These are phyloP conservation scores for Lithosia quadra DNA, from an alignment of 2,888 invertebrate genomes.

Conservation along the genomic window DNA sequence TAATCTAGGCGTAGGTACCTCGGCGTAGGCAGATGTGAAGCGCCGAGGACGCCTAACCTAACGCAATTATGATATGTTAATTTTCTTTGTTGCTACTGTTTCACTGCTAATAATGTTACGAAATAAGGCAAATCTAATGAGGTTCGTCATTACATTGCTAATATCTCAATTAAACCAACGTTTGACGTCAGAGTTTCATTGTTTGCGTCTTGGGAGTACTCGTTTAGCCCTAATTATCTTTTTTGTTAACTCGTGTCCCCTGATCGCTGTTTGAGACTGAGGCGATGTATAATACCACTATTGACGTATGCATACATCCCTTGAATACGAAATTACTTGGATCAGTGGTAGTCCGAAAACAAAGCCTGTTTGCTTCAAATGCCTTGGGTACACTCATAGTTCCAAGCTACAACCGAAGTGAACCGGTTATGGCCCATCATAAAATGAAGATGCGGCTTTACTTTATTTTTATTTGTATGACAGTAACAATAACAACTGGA, in stretches of 20 bases:
- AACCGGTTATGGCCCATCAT: constrained; percentile 37
- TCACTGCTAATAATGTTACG: constrained; percentile 51
- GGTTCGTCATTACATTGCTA: neutral
- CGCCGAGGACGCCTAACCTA: constrained; percentile 64
- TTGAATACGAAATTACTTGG: constrained; percentile 62
- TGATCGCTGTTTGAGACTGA: constrained; percentile 21
- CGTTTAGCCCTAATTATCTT: constrained; percentile 14
- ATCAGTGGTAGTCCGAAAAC: constrained; percentile 51
- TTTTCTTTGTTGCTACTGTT: constrained; percentile 60
- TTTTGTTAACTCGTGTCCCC: constrained; percentile 11
- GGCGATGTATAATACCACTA: constrained; percentile 53
- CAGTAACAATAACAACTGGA: constrained; percentile 18
- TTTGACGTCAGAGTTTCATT: constrained; percentile 24
- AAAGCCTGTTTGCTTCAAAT: constrained; percentile 48
- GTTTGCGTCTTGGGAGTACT: constrained; percentile 21
- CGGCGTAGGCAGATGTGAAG: constrained; percentile 63
- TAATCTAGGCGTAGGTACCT: constrained; percentile 58
- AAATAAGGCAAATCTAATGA: constrained; percentile 34
- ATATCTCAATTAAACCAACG: constrained; percentile 23
- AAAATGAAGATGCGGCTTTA: constrained; percentile 33
- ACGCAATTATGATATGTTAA: constrained; percentile 71
- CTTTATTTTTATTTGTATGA: constrained; percentile 24
- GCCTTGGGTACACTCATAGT: constrained; percentile 35
- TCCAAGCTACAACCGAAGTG: constrained; percentile 36
- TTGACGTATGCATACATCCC: constrained; percentile 44